phyloP scores from a whole-genome alignment of 1,140 invertebrate genomes.

The Trachymyrmex cornetzi region DNA sequence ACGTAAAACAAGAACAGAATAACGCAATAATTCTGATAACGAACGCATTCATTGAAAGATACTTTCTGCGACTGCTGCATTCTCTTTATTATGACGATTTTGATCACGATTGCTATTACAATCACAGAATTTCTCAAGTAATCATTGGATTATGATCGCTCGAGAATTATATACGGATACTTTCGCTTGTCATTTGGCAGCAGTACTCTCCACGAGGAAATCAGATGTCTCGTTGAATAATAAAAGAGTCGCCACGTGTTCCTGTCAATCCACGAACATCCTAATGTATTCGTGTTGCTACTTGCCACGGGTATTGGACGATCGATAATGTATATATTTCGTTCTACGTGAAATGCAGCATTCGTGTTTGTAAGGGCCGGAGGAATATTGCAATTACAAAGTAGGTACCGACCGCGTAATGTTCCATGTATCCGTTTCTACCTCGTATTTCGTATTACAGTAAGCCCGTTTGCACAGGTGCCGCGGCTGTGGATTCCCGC shows the following conservation, averaged over 20 bases:
- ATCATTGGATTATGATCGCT: not conserved
- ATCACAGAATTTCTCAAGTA: constrained; percentile 38
- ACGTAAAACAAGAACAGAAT: too few relatives aligned
- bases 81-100: constrained; percentile 40
- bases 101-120: constrained; percentile 50
- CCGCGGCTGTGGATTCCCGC: constrained; percentile 8
- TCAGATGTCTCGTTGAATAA: constrained; percentile 31
- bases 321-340: constrained; percentile 59
- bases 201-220: not conserved
- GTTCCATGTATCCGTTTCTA: constrained; percentile 36
- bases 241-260: constrained; percentile 33
- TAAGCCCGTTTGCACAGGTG: constrained; percentile 35
- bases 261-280: constrained; percentile 28
- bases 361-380: constrained; percentile 30
- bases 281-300: constrained; percentile 39
- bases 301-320: constrained; percentile 30
- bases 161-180: not conserved
- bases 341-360: constrained; percentile 19
- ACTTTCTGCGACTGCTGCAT: constrained; percentile 63
- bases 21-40: too few relatives aligned
- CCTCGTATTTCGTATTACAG: constrained; percentile 16
- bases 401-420: constrained; percentile 15
- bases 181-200: not conserved
- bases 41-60: not conserved
- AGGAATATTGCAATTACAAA: constrained; percentile 55